phyloP scores from a whole-genome alignment of 2,113 vertebrate species.

The Larimichthys crocea region DNA sequence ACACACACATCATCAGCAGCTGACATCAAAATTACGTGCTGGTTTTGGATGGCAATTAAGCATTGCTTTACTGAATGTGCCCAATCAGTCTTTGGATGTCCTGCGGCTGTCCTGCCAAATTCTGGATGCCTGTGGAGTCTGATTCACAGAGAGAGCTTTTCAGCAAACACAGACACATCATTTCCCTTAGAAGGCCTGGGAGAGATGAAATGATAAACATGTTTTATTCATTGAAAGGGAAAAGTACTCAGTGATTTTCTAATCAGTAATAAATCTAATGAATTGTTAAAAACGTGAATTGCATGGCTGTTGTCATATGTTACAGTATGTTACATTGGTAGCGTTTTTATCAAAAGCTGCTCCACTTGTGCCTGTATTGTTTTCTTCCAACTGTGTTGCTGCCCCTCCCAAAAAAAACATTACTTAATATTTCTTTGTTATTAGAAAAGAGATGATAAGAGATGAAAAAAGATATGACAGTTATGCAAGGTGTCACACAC shows the following conservation, averaged over 20 bases:
- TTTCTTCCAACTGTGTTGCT: neutral
- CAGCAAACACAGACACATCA: conserved; percentile 18
- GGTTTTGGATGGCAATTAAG: conserved; percentile 47
- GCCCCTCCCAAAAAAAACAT: neutral
- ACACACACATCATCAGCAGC: conserved; percentile 2
- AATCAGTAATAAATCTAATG: too few species aligned
- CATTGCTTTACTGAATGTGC: conserved; percentile 29
- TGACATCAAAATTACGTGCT: conserved; percentile 34
- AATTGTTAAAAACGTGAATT: neutral
- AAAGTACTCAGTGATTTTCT: conserved; percentile 3
- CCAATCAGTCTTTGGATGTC: conserved; percentile 9
- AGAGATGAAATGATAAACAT: neutral
- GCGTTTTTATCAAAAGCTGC: too few species aligned
- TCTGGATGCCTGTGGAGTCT: conserved; percentile 1
- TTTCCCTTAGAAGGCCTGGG: neutral
- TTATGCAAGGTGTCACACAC: conserved; percentile 32
- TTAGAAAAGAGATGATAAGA: neutral
- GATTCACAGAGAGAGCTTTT: neutral
- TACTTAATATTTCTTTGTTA: too few species aligned
- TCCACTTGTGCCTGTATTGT: neutral
- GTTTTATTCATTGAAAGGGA: conserved; percentile 3
- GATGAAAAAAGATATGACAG: neutral
- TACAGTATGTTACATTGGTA: too few species aligned
- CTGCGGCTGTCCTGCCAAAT: conserved; percentile 44
- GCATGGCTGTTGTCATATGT: neutral